These are phyloP conservation scores for Calyptommatus sinebrachiatus DNA, from an alignment of 2,113 vertebrate genomes.

Conservation along the genomic window DNA sequence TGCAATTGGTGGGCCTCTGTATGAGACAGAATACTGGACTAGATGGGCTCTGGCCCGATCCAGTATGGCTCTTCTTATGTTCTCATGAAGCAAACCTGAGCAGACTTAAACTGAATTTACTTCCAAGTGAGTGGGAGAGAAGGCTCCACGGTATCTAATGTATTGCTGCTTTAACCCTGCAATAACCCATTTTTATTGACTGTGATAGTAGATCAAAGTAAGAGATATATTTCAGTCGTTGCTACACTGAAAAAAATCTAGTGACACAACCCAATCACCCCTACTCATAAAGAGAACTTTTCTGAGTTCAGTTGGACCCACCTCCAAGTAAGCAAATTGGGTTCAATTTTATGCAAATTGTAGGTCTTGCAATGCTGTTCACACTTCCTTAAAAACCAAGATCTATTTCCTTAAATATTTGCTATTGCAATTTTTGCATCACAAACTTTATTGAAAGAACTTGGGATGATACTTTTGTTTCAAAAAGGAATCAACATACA, in stretches of 20 bases:
- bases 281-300: neutral
- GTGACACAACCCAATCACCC: neutral
- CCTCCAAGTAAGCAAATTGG: neutral
- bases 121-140: neutral
- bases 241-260: no score
- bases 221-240: neutral
- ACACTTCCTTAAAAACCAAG: neutral
- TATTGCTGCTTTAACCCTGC: neutral
- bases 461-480: neutral
- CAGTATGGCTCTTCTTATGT: no score
- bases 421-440: neutral
- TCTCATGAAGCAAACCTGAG: no score
- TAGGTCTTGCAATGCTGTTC: neutral
- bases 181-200: neutral
- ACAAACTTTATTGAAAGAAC: neutral
- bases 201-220: neutral
- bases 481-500: slow-evolving; percentile 71
- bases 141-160: neutral
- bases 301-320: neutral
- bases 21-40: no score
- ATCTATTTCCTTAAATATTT: no score
- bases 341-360: neutral
- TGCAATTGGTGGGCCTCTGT: no score
- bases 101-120: neutral
- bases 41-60: no score